These are phyloP conservation scores for Crotalus horridus DNA, from an alignment of 2,113 vertebrate genomes.

Conservation along the genomic window DNA sequence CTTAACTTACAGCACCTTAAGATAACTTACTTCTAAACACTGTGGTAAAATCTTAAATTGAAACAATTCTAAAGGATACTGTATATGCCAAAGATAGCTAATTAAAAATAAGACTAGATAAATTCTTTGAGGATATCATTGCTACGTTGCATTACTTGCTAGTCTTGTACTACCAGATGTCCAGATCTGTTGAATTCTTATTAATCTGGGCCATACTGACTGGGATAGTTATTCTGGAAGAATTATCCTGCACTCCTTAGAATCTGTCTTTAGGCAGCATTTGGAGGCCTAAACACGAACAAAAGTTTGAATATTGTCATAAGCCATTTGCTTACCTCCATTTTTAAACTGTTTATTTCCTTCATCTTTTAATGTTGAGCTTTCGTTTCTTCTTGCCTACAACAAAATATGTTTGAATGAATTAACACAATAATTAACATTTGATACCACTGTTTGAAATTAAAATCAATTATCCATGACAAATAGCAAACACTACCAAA, in stretches of 20 bases:
- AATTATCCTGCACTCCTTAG: not conserved
- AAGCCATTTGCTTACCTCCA: conserved; percentile 73
- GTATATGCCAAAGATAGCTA: not conserved
- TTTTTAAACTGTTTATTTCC: conserved; percentile 90
- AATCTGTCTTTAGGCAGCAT: not conserved
- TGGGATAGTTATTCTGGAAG: not conserved
- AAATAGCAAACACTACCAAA: conserved; percentile 8
- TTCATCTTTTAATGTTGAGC: conserved; percentile 81
- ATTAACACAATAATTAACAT: conserved; percentile 49
- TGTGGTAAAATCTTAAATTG: not conserved
- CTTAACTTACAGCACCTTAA: not conserved
- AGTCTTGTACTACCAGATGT: not conserved
- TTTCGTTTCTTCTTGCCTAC: conserved; percentile 83
- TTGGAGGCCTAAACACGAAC: not conserved
- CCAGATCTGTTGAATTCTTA: not conserved
- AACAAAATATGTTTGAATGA: conserved; percentile 58
- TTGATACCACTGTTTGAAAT: conserved; percentile 35
- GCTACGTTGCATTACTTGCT: not conserved
- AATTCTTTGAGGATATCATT: not conserved
- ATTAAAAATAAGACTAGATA: not conserved
- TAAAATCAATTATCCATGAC: conserved; percentile 26
- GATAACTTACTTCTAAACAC: not conserved
- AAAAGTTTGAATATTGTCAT: not conserved
- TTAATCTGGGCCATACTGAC: not conserved
- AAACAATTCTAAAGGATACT: not conserved